Percentiles rank a stretch among this genome's conserved stretches.
Evolutionary conservation across 1,140 invertebrate genomes (phyloP).

Genomic region (Notospermus geniculatus): DNA sequence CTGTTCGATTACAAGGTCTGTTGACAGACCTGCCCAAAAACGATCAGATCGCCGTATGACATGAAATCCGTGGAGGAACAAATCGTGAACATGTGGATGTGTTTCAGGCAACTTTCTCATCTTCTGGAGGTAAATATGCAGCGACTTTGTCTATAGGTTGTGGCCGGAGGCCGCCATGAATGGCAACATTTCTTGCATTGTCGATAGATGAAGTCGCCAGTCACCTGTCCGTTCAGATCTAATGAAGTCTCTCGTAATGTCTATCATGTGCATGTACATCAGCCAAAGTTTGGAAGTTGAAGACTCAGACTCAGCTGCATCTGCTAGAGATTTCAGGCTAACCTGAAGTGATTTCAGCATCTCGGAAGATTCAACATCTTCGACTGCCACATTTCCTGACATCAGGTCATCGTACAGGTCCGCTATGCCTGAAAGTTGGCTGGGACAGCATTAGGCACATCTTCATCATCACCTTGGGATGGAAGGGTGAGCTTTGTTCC

Average conservation of each 20-base stretch:
- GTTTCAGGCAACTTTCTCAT: slow-evolving; percentile 38
- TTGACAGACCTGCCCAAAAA: slow-evolving; percentile 49
- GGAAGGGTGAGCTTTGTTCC: too few relatives aligned
- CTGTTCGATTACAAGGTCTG: slow-evolving; percentile 39
- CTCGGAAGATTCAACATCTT: too few relatives aligned
- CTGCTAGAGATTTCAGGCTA: neutral
- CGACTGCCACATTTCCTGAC: too few relatives aligned
- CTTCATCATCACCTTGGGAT: too few relatives aligned
- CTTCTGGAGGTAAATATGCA: slow-evolving; percentile 55
- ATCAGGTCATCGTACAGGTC: too few relatives aligned
- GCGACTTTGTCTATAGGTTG: slow-evolving; percentile 56
- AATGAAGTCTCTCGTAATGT: slow-evolving; percentile 51
- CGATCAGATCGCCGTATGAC: slow-evolving; percentile 31
- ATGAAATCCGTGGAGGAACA: slow-evolving; percentile 10
- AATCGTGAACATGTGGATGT: neutral
- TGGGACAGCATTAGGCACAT: too few relatives aligned
- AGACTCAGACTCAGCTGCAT: too few relatives aligned
- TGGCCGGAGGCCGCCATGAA: slow-evolving; percentile 56
- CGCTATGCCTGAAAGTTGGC: too few relatives aligned
- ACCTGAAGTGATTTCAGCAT: neutral
- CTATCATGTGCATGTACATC: slow-evolving; percentile 53
- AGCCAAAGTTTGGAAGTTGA: slow-evolving; percentile 26
- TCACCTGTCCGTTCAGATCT: slow-evolving; percentile 48
- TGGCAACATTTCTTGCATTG: slow-evolving; percentile 49
- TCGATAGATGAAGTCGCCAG: slow-evolving; percentile 34